phyloP scores from a whole-genome alignment of 2,797 vertebrate species.

The Allobates femoralis region DNA sequence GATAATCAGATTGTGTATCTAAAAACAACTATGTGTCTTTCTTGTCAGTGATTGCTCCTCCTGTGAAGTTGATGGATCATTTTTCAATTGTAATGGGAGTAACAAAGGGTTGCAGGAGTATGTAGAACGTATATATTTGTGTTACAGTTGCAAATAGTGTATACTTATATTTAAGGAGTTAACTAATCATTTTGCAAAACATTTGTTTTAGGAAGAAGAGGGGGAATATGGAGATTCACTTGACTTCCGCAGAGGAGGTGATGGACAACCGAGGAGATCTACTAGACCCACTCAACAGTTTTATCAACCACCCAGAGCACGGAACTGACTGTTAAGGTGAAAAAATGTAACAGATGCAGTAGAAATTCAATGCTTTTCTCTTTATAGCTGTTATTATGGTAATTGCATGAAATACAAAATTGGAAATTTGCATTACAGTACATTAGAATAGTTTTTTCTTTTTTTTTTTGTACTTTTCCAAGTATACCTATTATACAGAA shows the following conservation, averaged over 20 bases:
- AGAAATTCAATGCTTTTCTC: background rate
- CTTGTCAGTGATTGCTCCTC: too few relatives aligned
- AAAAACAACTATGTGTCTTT: too few relatives aligned
- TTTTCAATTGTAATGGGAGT: too few relatives aligned
- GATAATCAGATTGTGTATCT: too few relatives aligned
- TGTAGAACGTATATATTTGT: too few relatives aligned
- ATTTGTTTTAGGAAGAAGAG: conserved; percentile 85
- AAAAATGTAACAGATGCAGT: background rate
- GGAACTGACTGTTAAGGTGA: conserved; percentile 81
- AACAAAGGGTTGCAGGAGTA: too few relatives aligned
- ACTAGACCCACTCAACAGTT: conserved; percentile 95
- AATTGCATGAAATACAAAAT: background rate
- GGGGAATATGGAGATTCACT: conserved; percentile 90
- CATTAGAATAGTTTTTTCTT: background rate
- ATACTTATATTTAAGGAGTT: background rate
- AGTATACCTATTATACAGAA: background rate
- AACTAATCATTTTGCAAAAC: background rate
- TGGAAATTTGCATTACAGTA: background rate
- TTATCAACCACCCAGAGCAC: conserved; percentile 95
- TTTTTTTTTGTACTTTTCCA: background rate
- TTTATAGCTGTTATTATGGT: background rate
- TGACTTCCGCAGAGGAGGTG: conserved; percentile 94
- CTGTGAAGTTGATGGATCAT: too few relatives aligned
- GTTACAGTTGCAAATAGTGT: background rate
- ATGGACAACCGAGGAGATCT: conserved; percentile 90